These are phyloP conservation scores for Fregetta grallaria DNA, from an alignment of 2,113 vertebrate species.

Conservation along the genomic window DNA sequence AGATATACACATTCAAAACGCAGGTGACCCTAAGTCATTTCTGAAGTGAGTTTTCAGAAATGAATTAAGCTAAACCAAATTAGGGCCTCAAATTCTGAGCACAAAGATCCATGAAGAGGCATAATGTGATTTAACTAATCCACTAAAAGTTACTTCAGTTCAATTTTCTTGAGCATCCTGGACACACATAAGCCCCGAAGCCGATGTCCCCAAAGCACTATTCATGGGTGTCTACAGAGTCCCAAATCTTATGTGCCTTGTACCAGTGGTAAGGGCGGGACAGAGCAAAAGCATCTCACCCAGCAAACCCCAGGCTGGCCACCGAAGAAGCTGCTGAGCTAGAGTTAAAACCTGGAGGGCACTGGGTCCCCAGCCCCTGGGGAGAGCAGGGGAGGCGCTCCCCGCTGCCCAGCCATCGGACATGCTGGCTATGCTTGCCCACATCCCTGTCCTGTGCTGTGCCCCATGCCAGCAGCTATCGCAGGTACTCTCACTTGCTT, in stretches of 20 bases:
- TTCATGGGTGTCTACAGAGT: accelerated
- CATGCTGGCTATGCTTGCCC: not conserved
- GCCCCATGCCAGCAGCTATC: accelerated
- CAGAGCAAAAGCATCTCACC: not conserved
- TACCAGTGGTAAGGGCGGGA: not conserved
- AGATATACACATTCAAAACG: not conserved
- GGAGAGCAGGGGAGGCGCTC: not conserved
- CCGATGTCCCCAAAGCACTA: not conserved
- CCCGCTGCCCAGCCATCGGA: accelerated
- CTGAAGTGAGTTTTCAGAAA: not conserved
- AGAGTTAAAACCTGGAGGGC: not conserved
- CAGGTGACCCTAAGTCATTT: not conserved
- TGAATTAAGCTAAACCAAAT: not conserved
- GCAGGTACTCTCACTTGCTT: not conserved
- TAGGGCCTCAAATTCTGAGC: not conserved
- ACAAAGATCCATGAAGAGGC: not conserved
- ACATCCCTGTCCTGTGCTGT: not conserved
- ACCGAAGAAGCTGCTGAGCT: not conserved
- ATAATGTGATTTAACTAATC: slow-evolving; percentile 20
- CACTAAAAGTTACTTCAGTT: not conserved
- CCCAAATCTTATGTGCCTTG: not conserved
- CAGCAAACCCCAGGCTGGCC: not conserved
- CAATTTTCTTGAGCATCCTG: not conserved
- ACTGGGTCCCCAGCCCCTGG: not conserved
- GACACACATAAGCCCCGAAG: not conserved